Base-by-base conservation (phyloP, 2,888 invertebrate genomes). In the Lycocerus yunnanus region DNA sequence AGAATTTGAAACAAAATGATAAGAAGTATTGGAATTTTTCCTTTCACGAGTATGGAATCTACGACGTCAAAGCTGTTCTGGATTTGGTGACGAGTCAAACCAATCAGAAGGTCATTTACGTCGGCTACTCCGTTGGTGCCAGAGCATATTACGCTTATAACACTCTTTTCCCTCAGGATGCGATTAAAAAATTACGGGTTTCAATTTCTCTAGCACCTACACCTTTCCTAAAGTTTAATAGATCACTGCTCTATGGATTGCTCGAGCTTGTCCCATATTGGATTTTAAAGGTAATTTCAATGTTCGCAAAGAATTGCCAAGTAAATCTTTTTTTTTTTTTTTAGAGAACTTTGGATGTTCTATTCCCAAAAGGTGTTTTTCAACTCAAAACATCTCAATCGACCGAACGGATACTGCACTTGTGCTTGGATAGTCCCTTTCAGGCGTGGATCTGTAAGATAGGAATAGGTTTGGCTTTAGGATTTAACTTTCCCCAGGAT, bases 121-220 rank as follows among this genome's bases (percentile, higher is more conserved):
- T 95, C 63, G 97, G 96, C 0, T 95, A 96, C 86, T 96, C 95
- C 0, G 95, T 96, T 91, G 96, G 96, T 2, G 93, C 93, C 0
- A 92, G 93, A 0, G 88, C 91, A 71, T 89, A 92, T 77, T 92
- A 92, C 82, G 92, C 91, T 1, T 88, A 93, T 84, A 88, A 93
- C 68, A 90, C 92, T 1, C 89, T 90, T 15, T 88, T 90, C 79
- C 91, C 92, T 0, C 89, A 92, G 73, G 92, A 93, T 79, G 92
- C 93, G 77, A 89, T 90, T 43, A 89, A 92, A 68, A 87, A 93
- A 58, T 88, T 89, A 76, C 90, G 90, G 0, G 91, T 91, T 72
- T 91, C 91, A 78, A 76, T 80, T 16, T 89, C 91, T 43, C 84
- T 93, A n/a, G 43, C 43, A 6, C 43, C 43, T 1, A 43, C 43